A percentile compares a stretch with the other conserved stretches of the same genome.
Conservation (phyloP, 1,140 invertebrate species). For the Drosophila takahashii region DNA sequence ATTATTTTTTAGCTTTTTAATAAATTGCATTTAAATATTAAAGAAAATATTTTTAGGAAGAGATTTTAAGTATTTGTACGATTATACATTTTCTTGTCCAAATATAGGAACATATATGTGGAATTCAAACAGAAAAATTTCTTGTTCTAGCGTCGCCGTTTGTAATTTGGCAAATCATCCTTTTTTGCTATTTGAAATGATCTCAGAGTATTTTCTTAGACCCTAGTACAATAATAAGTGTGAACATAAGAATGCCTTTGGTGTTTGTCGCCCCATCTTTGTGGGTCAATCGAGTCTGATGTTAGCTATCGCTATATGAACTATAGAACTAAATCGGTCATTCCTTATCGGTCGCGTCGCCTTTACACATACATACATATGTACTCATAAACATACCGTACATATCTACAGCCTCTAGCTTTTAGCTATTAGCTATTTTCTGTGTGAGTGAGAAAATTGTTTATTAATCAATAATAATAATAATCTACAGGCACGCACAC, state of each 20-base stretch:
- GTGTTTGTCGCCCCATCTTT: slow-evolving; percentile 46
- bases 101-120: too few relatives aligned
- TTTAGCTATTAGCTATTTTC: background rate
- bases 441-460: slow-evolving; percentile 68
- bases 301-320: slow-evolving; percentile 56
- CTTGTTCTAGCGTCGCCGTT: background rate
- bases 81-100: too few relatives aligned
- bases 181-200: background rate
- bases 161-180: slow-evolving; percentile 8
- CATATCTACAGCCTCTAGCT: slow-evolving; percentile 24
- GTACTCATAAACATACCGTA: background rate
- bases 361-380: slow-evolving; percentile 2
- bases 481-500: slow-evolving; percentile 34
- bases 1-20: too few relatives aligned
- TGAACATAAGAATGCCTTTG: slow-evolving; percentile 14
- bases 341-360: slow-evolving; percentile 56
- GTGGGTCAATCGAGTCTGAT: slow-evolving; percentile 54
- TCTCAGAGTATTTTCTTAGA: background rate
- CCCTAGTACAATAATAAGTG: slow-evolving; percentile 1
- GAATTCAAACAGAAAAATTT: too few relatives aligned
- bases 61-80: too few relatives aligned
- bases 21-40: too few relatives aligned
- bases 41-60: too few relatives aligned
- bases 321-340: slow-evolving; percentile 76
- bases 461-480: slow-evolving; percentile 75